Percentiles rank a stretch among this genome's conserved stretches.
These are phyloP conservation scores for Chloroclystis v-ata DNA, from an alignment of 2,888 invertebrate species.

Conservation along the genomic window DNA sequence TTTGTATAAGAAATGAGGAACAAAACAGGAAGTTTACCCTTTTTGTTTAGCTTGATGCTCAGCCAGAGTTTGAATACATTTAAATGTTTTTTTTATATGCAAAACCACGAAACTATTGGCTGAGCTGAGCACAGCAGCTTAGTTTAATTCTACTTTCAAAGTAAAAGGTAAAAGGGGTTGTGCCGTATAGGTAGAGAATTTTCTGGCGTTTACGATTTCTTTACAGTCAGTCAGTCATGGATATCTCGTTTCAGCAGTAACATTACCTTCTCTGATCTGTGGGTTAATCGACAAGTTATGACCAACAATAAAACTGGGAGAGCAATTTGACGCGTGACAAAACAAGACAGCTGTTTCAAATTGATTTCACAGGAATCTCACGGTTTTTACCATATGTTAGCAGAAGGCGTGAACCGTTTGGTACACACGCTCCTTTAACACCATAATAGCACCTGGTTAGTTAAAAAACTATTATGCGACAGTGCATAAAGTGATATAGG, in stretches of 20 bases:
- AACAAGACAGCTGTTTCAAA: constrained; percentile 35
- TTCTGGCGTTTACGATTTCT: neutral
- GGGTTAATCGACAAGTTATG: constrained; percentile 3
- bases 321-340: constrained; percentile 18
- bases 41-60: constrained; percentile 40
- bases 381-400: constrained; percentile 33
- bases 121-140: constrained; percentile 1
- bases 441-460: constrained; percentile 24
- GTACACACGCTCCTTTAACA: constrained; percentile 7
- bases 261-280: neutral
- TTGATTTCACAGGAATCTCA: constrained; percentile 35
- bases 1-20: constrained; percentile 67
- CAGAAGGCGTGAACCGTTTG: constrained; percentile 29
- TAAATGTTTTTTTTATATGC: constrained; percentile 13
- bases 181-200: neutral
- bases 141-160: neutral
- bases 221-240: neutral
- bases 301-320: constrained; percentile 7
- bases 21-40: constrained; percentile 51
- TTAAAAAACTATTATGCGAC: constrained; percentile 26
- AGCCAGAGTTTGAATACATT: constrained; percentile 31
- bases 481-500: constrained; percentile 39
- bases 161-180: neutral
- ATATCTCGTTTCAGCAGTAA: neutral
- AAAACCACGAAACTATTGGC: constrained; percentile 10